Base-by-base conservation (phyloP, 2,888 invertebrate species). In the Volucella inflata region DNA sequence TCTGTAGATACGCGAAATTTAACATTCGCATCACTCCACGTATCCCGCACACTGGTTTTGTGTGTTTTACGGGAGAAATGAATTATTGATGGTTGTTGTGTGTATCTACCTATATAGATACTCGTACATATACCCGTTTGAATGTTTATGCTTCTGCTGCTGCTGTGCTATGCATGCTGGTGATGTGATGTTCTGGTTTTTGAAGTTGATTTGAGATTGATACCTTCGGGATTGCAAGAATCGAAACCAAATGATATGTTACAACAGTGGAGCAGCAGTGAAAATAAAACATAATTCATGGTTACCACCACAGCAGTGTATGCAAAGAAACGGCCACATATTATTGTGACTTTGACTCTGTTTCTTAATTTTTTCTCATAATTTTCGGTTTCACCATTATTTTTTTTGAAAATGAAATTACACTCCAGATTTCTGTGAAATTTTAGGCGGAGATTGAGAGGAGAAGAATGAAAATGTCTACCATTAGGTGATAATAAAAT, bases 131-230 rank as follows among this genome's bases (percentile, higher is more conserved):
- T 30, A 30, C 30, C 30, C 30, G 30, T 30, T 30, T 6, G 30
- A 30, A 30, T 4, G 30, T 1, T 46, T 50, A n/a, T 46, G 57
- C 21, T 38, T 14, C 17, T 21, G 17, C 16, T 53, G 71, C 48
- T 68, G 59, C 36, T 75, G 71, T 46, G 2, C 21, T 21, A 21
- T 21, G 30, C 6, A 30, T 6, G 30, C 6, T 30, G 30, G 30
- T 75, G 59, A 59, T 67, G 65, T 62, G 75, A 60, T 80, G 76
- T 81, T 85, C 85, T 85, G 85, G 85, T 85, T 85, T 85, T 81
- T 85, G 81, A 81, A 85, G 81, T 85, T 85, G 85, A 85, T 85
- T 85, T 81, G 81, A 85, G 85, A 85, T 85, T 85, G 85, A 81
- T 85, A 85, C 85, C 85, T 85, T 85, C 81, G 85, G 85, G 81